Base-by-base conservation (phyloP, 2,113 vertebrate genomes). In the Alethe castanea region DNA sequence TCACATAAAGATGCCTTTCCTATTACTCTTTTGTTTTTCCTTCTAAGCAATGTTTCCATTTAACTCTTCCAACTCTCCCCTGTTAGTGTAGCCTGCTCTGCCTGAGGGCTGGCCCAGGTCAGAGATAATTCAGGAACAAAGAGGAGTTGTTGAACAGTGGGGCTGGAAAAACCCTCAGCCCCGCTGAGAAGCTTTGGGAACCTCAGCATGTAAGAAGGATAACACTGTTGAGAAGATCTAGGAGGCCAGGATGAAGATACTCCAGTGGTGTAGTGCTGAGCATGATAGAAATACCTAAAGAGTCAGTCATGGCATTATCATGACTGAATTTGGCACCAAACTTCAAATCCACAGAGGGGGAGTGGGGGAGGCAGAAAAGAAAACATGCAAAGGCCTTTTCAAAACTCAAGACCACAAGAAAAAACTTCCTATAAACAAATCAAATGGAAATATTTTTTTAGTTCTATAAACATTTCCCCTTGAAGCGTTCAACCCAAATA, bases 1-100 rank as follows among this genome's bases (percentile, higher is more conserved):
- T 98, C 97, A 97, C 93, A 98, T 76, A 14, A 96, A 96, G 95
- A 98, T 98, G 97, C 97, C 97, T 97, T 98, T 98, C 97, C 95
- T 93, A 96, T 98, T 97, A 98, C 95, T 97, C 95, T 96, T 90
- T 88, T 97, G 97, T 97, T 98, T 98, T 98, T 88, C 72, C 90
- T 97, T 96, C 95, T 94, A 84, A 97, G 96, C 91, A 95, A 94
- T 14, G 18, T 94, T 97, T 94, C 89, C 48, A 85, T 96, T 98
- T 98, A 98, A 97, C 97, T 97, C 97, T 96, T 96, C 70, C 74
- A 82, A n/a, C 80, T 74, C 94, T 66, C 47, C 24, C 22, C 24
- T 2, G 3, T 83, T 48, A 71, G 69, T 6, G 14, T n/a, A 59
- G 76, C 25, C 65, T 57, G n/a, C 28, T 52, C 25, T 94, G 92